Percentiles rank a stretch among this genome's conserved stretches.
Evolutionary conservation across 2,113 vertebrate species (phyloP).

Genomic region (Rissa tridactyla): DNA sequence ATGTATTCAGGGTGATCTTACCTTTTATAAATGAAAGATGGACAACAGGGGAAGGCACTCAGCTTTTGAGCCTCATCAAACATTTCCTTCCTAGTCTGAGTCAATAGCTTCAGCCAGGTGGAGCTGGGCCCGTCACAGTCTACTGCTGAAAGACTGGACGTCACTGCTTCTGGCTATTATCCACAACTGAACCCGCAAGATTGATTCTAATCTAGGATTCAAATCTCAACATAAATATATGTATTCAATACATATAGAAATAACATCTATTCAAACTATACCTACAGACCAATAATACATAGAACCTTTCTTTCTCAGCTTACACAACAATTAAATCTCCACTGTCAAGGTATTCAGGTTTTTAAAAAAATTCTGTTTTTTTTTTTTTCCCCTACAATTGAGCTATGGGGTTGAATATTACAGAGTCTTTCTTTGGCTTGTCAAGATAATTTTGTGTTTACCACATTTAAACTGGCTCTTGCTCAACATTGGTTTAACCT

Average conservation of each 20-base stretch:
- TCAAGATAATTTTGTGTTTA: background rate
- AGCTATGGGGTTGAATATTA: background rate
- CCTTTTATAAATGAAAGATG: background rate
- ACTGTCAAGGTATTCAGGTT: background rate
- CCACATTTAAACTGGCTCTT: background rate
- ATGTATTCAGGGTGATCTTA: background rate
- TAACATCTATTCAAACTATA: background rate
- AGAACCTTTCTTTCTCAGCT: background rate
- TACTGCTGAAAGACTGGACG: background rate
- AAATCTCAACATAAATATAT: background rate
- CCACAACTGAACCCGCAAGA: background rate
- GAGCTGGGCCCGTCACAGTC: background rate
- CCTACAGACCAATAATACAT: background rate
- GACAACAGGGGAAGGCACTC: background rate
- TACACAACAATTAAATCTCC: background rate
- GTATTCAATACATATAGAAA: background rate
- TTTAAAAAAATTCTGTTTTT: no score
- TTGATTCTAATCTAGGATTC: background rate
- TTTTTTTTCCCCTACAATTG: background rate
- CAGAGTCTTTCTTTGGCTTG: background rate
- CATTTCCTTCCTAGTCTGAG: background rate
- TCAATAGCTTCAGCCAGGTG: background rate
- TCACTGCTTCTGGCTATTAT: background rate
- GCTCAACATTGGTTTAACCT: background rate
- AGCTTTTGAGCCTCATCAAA: background rate